Base-by-base conservation (phyloP, 2,113 vertebrate genomes). In the Aspidoscelis tigris region DNA sequence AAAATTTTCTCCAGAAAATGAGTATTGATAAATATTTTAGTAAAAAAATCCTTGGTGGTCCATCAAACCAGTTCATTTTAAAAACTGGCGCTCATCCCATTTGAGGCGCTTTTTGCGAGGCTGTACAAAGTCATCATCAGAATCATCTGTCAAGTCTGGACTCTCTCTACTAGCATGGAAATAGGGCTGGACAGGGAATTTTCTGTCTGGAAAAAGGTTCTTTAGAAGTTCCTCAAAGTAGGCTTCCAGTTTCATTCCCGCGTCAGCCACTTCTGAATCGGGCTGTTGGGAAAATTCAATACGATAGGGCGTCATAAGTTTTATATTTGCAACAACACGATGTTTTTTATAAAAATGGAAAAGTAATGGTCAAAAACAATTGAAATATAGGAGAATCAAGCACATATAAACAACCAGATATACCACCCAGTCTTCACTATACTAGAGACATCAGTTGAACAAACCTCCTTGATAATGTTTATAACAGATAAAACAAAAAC, bases 61-160 rank as follows among this genome's bases (percentile, higher is more conserved):
- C 7, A 0, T 68, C 1, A 53, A 53, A 75, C 9, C 55, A 88
- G 82, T 78, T 91, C 76, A 97, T 93, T 96, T 96, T 44, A 96
- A 92, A 85, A 94, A 53, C 66, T 95, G 95, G 16, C 95, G 94
- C 0, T 97, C 96, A 44, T 96, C 96, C 88, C 90, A 95, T 91
- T 97, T 97, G 90, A 96, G 95, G 39, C 96, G 96, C 41, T 97
- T 97, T 91, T 96, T 97, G 76, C 94, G 93, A 43, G 96, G 96
- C 79, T 96, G 96, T 55, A 97, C 96, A 88, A 96, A 93, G 18
- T 97, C 96, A 80, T 97, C 96, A 16, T 96, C 95, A 0, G 96
- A 96, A 72, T 97, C 96, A 64, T 95, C 95, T 3, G 90, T 95
- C 41, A 84, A 86, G 84, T 92, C 94, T 82, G 91, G 82, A n/a